Base-by-base conservation (phyloP, 2,113 vertebrate species). In the Anoplopoma fimbria region DNA sequence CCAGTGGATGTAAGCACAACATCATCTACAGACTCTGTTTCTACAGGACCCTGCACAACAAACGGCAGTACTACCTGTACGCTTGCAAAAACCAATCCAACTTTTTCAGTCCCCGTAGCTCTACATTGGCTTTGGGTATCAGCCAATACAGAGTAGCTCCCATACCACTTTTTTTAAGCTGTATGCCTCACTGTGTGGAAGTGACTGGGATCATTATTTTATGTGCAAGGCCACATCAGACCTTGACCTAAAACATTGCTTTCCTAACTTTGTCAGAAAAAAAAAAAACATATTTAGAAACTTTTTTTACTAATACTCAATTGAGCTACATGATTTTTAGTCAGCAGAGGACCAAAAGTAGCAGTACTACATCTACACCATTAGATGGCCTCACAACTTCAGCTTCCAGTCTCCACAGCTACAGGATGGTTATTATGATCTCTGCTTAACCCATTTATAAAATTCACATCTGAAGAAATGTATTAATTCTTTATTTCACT, bases 381-480 rank as follows among this genome's bases (percentile, higher is more conserved):
- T 5, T 45, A 40, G 58, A 65, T 47, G 75, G 4, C 12, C 62
- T 21, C 36, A 69, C 31, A 68, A 33, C 57, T 17, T 25, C 77
- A 81, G 38, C 21, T 12, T 38, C 60, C 21, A 47, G 31, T 8
- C 12, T 21, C 67, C 7, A 51, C 51, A 10, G 9, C 51, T 36
- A 29, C 65, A 87, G 81, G 87, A 84, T 67, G 36, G 77, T 75
- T 53, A 60, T 53, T 73, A 4, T 29, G 15, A 40, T 61, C 19
- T 40, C 27, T 8, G 2, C 40, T n/a, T 13, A 36, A 65, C 2
- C 10, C 4, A 40, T 72, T 40, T 29, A 12, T 42, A 60, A 60
- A 34, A 8, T 4, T 29, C 42, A 21, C 42, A 55, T 40, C 17
- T 42, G 13, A 42, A 40, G n/a, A 25, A 49, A 23, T 23, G 6